Evolutionary conservation across 2,888 invertebrate species (phyloP).

Genomic region (Helleia helle): DNA sequence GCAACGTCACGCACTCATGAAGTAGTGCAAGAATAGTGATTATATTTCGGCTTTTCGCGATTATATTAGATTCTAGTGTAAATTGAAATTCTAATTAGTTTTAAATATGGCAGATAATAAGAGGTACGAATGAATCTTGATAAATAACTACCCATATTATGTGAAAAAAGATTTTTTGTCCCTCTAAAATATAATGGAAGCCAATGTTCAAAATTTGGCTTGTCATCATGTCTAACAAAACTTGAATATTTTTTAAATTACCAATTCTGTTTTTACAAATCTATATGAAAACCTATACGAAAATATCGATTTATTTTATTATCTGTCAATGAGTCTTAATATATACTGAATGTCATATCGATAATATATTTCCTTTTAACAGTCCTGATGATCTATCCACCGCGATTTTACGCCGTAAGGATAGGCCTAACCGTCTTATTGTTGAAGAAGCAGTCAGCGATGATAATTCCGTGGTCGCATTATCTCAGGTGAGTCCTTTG

Average conservation of each 20-base stretch:
- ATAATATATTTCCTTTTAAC: too few species aligned
- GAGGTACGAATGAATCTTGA: constrained; percentile 38
- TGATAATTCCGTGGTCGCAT: constrained; percentile 98
- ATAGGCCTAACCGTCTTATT: constrained; percentile 97
- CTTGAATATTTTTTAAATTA: background rate
- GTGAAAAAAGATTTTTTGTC: background rate
- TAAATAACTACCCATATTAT: background rate
- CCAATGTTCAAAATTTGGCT: constrained; percentile 58
- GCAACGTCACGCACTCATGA: constrained; percentile 68
- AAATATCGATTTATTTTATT: background rate
- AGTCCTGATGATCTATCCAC: constrained; percentile 95
- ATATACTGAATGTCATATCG: background rate
- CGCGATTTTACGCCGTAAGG: constrained; percentile 97
- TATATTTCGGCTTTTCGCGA: constrained; percentile 33
- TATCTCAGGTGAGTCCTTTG: constrained; percentile 85
- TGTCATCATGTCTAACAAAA: constrained; percentile 67
- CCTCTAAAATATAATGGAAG: constrained; percentile 19
- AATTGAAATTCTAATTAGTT: constrained; percentile 20
- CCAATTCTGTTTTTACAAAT: background rate
- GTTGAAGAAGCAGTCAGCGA: constrained; percentile 99
- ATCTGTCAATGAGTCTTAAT: too few species aligned
- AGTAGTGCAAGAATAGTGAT: constrained; percentile 32
- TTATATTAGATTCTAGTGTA: constrained; percentile 27
- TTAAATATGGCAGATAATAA: constrained; percentile 72
- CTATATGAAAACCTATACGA: background rate